Evolutionary conservation across 2,888 invertebrate species (phyloP).

Genomic region (Ptychoptera contaminata): DNA sequence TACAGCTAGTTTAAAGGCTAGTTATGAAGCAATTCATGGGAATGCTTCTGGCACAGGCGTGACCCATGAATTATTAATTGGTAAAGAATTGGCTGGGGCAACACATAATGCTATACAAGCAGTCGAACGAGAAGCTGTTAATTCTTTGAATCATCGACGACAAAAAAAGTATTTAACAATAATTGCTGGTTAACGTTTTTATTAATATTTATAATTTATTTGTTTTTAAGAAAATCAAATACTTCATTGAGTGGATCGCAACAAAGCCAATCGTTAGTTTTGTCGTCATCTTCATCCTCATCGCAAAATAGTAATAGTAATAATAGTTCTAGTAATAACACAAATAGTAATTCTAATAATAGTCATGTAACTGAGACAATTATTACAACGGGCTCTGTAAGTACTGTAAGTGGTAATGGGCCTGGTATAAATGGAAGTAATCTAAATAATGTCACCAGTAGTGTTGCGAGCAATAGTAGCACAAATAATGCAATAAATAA

Average conservation of each 20-base stretch:
- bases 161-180: conserved; percentile 38
- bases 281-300: conserved; percentile 21
- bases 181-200: background rate
- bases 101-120: conserved; percentile 58
- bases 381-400: too few species aligned
- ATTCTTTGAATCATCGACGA: conserved; percentile 41
- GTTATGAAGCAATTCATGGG: conserved; percentile 74
- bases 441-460: background rate
- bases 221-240: conserved; percentile 3
- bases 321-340: too few species aligned
- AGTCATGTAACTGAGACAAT: too few species aligned
- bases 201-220: conserved; percentile 2
- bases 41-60: conserved; percentile 43
- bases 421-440: background rate
- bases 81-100: conserved; percentile 53
- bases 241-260: conserved; percentile 4
- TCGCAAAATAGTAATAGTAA: conserved; percentile 13
- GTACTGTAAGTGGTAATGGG: background rate
- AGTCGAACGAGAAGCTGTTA: conserved; percentile 39
- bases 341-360: too few species aligned
- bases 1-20: conserved; percentile 86
- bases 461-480: too few species aligned
- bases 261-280: conserved; percentile 9
- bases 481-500: too few species aligned
- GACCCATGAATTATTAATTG: conserved; percentile 48